Evolutionary conservation across 1,140 invertebrate genomes (phyloP), one percentile per base, ranked within the genome.

Genomic region (Bilobella aurantiaca): DNA sequence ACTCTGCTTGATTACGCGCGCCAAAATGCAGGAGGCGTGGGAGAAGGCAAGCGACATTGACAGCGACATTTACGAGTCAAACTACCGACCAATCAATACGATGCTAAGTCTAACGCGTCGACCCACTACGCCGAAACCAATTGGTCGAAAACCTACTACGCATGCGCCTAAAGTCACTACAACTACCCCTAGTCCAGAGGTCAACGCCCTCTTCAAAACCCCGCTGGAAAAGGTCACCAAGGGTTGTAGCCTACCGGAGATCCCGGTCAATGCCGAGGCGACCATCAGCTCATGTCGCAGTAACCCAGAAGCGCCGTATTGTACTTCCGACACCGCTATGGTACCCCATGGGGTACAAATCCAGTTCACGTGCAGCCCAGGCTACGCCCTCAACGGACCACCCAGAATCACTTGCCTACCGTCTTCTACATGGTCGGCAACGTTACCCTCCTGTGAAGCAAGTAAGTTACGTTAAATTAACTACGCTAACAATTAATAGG

Each of bases 391-490:
- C 1, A 64, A 72, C 37, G 71, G 71, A 1, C 42, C 68, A 23
- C 8, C 42, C n/a, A 25, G 25, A 3, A 66, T 72, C 12, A 18
- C 66, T 42, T 72, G 71, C 32, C 28, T 49, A 30, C 16, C 42
- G 28, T 29, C 27, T 31, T 66, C 66, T 25, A 62, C 42, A 23
- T 72, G 71, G 71, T 65, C 66, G 12, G 23, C 58, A 23, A 8
- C 30, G 18, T 64, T 68, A 1, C 71, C 71, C n/a, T 62, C 46
- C 8, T 72, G 71, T 61, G 71, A 72, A 60, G 58, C 64, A 28
- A 60, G 65, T 70, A 60, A 70, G 69, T n/a, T n/a, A n/a, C n/a
- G n/a, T n/a, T n/a, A n/a, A n/a, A n/a, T n/a, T n/a, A n/a, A n/a
- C n/a, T n/a, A n/a, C n/a, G n/a, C n/a, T n/a, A n/a, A n/a, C n/a